Base-by-base conservation (phyloP, 2,888 invertebrate genomes). In the Chloromyia formosa region DNA sequence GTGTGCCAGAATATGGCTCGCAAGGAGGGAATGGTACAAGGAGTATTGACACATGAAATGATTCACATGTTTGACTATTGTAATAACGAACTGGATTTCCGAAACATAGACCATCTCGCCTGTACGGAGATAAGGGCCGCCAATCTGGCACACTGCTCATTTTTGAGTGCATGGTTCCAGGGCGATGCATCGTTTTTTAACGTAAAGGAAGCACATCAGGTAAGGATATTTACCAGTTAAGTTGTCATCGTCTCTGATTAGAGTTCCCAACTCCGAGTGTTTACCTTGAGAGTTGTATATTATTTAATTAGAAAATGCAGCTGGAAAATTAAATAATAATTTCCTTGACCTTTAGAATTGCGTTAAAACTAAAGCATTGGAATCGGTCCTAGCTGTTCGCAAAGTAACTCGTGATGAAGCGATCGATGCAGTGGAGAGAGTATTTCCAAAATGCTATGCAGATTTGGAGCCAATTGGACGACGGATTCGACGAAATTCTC, bases 11-110 rank as follows among this genome's bases (percentile, higher is more conserved):
- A 97, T 84, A 92, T 91, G 74, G 92, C 92, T 0, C 88, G 85
- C 20, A 88, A 87, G 27, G 88, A 91, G 53, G 60, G 62, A 16
- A 87, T 91, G 83, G 90, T 95, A 0, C 93, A 93, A 82, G 93
- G 92, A 22, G 93, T 96, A 0, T 83, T 98, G 56, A 90, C 93
- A 0, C 98, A 98, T 81, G 98, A 98, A 85, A 90, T 98, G 89
- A 92, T 97, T 62, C 98, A 98, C 83, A 97, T 97, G 94, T 97
- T 96, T 82, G 98, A 98, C 84, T 94, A 91, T 82, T 98, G 98
- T 83, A 89, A 92, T 58, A 94, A 96, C 78, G 90, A 97, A 62
- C 83, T 97, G 74, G 93, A 98, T 85, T 95, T 96, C 80, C 92
- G 90, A 80, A 95, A 97, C 82, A 87, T 96, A 78, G 93, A 96